Percentiles rank a stretch among this genome's conserved stretches.
Evolutionary conservation across 1,140 invertebrate genomes (phyloP).

Genomic region (Drosophila tristis): DNA sequence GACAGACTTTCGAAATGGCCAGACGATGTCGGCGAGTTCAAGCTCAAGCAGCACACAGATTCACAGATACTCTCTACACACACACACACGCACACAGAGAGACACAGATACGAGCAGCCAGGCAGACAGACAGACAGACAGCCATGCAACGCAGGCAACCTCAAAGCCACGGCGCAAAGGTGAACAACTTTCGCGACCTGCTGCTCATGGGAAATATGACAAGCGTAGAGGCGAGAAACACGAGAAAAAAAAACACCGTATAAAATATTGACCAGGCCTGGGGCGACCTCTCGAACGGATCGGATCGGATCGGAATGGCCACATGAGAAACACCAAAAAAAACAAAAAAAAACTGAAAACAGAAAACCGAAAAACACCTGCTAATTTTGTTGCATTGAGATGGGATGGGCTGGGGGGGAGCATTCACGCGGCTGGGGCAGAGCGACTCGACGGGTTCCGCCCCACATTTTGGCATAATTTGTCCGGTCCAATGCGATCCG

Average conservation of each 20-base stretch:
- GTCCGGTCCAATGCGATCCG: neutral
- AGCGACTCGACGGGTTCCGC: slow-evolving; percentile 43
- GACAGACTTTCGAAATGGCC: slow-evolving; percentile 71
- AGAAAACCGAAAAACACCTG: slow-evolving; percentile 52
- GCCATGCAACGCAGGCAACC: slow-evolving; percentile 35
- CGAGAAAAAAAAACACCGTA: slow-evolving; percentile 26
- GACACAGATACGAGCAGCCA: too few relatives aligned
- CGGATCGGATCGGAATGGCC: slow-evolving; percentile 18
- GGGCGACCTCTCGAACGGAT: slow-evolving; percentile 11
- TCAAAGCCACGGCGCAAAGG: slow-evolving; percentile 70
- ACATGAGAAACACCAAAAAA: slow-evolving; percentile 51
- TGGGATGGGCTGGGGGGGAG: slow-evolving; percentile 2
- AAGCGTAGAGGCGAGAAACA: slow-evolving; percentile 43
- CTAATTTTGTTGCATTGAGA: slow-evolving; percentile 56
- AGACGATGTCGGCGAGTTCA: slow-evolving; percentile 59
- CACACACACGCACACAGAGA: too few relatives aligned
- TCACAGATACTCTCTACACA: slow-evolving; percentile 47
- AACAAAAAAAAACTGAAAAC: neutral
- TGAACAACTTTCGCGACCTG: slow-evolving; percentile 74
- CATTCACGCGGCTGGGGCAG: slow-evolving; percentile 25
- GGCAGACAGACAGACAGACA: too few relatives aligned
- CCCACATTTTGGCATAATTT: slow-evolving; percentile 59
- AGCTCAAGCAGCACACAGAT: slow-evolving; percentile 64
- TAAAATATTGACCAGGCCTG: slow-evolving; percentile 36
- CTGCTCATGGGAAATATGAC: slow-evolving; percentile 76